Evolutionary conservation across 2,888 invertebrate species (phyloP).

Genomic region (Polydrusus cervinus): DNA sequence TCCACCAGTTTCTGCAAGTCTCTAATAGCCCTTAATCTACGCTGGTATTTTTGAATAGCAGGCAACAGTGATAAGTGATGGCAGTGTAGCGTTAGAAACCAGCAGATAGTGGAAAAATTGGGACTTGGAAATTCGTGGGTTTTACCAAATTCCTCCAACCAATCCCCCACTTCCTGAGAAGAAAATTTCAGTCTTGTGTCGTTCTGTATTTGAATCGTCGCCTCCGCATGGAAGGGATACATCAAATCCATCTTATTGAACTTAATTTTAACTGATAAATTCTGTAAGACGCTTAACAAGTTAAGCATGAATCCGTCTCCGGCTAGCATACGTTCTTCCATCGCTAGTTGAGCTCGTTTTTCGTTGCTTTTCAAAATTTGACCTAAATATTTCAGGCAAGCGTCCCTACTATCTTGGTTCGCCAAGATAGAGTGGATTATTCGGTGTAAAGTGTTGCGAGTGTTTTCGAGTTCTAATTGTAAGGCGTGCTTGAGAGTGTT

Average conservation of each 20-base stretch:
- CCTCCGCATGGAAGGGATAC: conserved; percentile 90
- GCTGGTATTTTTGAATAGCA: conserved; percentile 88
- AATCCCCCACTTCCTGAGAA: conserved; percentile 86
- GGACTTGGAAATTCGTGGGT: conserved; percentile 82
- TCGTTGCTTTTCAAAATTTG: conserved; percentile 86
- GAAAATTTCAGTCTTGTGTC: conserved; percentile 90
- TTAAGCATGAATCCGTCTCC: conserved; percentile 98
- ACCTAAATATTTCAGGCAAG: conserved; percentile 86
- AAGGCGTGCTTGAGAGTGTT: conserved; percentile 81
- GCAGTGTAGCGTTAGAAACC: conserved; percentile 96
- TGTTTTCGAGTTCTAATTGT: conserved; percentile 87
- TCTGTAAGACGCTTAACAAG: conserved; percentile 91
- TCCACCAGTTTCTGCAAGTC: conserved; percentile 92
- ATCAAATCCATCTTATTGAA: conserved; percentile 91
- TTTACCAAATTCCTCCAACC: conserved; percentile 80
- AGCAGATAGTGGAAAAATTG: conserved; percentile 97
- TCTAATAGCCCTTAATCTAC: conserved; percentile 83
- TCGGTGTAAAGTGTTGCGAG: conserved; percentile 84
- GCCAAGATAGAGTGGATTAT: conserved; percentile 89
- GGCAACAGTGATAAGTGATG: conserved; percentile 95
- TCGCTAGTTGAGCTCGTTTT: conserved; percentile 91
- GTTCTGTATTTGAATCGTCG: conserved; percentile 80
- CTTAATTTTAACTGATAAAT: conserved; percentile 91
- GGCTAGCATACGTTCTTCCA: conserved; percentile 89
- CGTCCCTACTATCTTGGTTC: conserved; percentile 86